These are phyloP conservation scores for Sorex araneus DNA, from an alignment of 2,113 vertebrate genomes.

Conservation along the genomic window DNA sequence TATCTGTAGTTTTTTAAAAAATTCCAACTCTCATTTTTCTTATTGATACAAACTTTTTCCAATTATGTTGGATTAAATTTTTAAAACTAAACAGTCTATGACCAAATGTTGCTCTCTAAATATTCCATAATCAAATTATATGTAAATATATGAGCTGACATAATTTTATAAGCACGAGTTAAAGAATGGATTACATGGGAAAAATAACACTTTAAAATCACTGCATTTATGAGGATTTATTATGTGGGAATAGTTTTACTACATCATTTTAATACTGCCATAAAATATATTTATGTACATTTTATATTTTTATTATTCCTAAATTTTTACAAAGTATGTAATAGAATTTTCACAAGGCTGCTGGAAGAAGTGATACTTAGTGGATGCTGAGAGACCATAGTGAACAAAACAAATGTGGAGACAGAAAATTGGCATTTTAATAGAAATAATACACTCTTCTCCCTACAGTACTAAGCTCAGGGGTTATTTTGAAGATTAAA, in stretches of 20 bases:
- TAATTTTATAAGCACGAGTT: conserved; percentile 63
- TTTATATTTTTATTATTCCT: conserved; percentile 77
- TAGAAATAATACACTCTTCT: background rate
- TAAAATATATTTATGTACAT: conserved; percentile 79
- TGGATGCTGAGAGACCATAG: conserved; percentile 20
- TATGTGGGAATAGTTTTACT: conserved; percentile 80
- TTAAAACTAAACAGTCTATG: conserved; percentile 5
- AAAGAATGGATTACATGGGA: conserved; percentile 68
- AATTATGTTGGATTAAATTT: conserved; percentile 40
- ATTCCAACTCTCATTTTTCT: conserved; percentile 50
- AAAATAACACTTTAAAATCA: conserved; percentile 74
- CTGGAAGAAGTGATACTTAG: conserved; percentile 41
- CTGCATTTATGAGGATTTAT: conserved; percentile 77
- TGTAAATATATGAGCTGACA: conserved; percentile 75
- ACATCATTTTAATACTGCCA: conserved; percentile 73
- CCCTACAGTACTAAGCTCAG: background rate
- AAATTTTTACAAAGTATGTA: conserved; percentile 72
- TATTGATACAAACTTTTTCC: background rate
- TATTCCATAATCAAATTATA: conserved; percentile 52
- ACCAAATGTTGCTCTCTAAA: conserved; percentile 67
- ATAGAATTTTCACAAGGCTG: conserved; percentile 50
- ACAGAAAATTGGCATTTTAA: conserved; percentile 23
- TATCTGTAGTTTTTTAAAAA: conserved; percentile 30
- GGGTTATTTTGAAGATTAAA: conserved; percentile 1
- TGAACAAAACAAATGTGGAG: background rate